A percentile compares a stretch with the other conserved stretches of the same genome.
These are phyloP conservation scores for Selene dorsalis DNA, from an alignment of 2,797 vertebrate species.

Conservation along the genomic window DNA sequence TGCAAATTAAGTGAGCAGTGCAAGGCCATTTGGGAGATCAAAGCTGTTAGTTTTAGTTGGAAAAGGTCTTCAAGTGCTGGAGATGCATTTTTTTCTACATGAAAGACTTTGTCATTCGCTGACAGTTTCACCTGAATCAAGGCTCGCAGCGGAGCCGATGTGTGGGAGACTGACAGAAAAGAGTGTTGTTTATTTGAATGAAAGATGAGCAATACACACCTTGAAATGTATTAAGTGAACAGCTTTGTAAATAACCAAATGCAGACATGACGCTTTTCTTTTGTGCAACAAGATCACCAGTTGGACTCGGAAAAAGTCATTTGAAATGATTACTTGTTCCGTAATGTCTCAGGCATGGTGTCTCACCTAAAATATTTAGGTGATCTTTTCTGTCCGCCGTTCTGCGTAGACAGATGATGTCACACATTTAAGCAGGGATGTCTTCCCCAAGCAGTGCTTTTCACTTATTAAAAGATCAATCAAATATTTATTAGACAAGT, in stretches of 20 bases:
- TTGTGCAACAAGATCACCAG: background rate
- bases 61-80: constrained; percentile 1
- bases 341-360: background rate
- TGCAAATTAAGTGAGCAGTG: constrained; percentile 34
- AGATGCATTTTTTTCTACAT: background rate
- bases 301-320: constrained; percentile 1
- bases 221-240: constrained; percentile 20
- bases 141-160: constrained; percentile 3
- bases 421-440: constrained; percentile 38
- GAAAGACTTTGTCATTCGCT: constrained; percentile 44
- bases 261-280: background rate
- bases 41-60: constrained; percentile 47
- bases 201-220: constrained; percentile 16
- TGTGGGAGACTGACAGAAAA: constrained; percentile 30
- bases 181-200: constrained; percentile 18
- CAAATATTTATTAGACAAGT: constrained; percentile 72
- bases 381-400: constrained; percentile 3
- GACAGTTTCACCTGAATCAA: constrained; percentile 43
- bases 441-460: constrained; percentile 56
- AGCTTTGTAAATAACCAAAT: constrained; percentile 20
- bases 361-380: constrained; percentile 44
- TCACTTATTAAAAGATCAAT: constrained; percentile 75
- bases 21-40: constrained; percentile 51
- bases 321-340: background rate
- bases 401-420: constrained; percentile 28